Base-by-base conservation (phyloP, 2,797 vertebrate genomes). In the Myotis vivesi region DNA sequence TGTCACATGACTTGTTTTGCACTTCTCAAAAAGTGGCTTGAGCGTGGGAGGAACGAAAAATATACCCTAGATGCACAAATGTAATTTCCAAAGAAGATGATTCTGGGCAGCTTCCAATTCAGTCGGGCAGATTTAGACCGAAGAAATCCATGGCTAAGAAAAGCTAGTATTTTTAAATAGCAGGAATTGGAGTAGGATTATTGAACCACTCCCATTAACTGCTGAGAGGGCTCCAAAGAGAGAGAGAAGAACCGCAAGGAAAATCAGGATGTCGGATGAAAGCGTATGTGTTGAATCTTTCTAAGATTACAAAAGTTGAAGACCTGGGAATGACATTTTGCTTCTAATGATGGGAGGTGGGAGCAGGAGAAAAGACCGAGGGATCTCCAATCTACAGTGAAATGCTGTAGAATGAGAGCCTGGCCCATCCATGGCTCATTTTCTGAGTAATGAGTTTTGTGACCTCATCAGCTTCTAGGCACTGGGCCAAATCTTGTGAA, bases 81-180 rank as follows among this genome's bases (percentile, higher is more conserved):
- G 97, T 96, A 96, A 97, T 97, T 97, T 96, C 96, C 95, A 96
- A 97, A 96, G 96, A 95, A 86, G 91, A 97, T 68, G 97, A 96
- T 96, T 97, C 97, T 97, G 96, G 97, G 97, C 86, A 81, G 94
- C 97, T 96, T 97, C 97, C 97, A 97, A 96, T 87, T 97, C 94
- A 94, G 96, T 95, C 89, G 93, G 96, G 97, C 96, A 96, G 96
- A 97, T 97, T 97, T 97, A 97, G 96, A 96, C 92, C 96, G 97
- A 97, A 97, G 96, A 97, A 97, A 97, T 97, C 92, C 96, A 96
- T 28, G 73, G 95, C 97, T 97, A 97, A 97, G 97, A 97, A 97
- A 97, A 97, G 94, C 97, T 12, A 72, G 96, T 76, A 66, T 95
- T 96, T 94, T 71, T 97, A 97, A 97, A 97, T 97, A 97, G 97